phyloP scores from a whole-genome alignment of 2,888 invertebrate genomes.

The Caradrina kadenii region DNA sequence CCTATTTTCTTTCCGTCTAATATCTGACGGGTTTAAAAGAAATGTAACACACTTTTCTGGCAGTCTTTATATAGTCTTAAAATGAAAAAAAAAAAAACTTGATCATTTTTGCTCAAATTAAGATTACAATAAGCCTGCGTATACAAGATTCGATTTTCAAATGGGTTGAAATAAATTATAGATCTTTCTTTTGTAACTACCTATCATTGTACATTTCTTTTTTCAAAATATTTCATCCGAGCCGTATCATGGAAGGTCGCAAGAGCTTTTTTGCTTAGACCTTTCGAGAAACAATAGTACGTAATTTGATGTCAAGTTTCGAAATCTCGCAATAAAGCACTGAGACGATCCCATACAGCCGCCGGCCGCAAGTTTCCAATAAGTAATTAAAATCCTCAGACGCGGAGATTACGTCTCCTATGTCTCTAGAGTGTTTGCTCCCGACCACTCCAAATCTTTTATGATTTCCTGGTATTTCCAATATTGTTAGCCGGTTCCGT shows the following conservation, averaged over 20 bases:
- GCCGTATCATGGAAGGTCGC: background rate
- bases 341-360: slow-evolving; percentile 85
- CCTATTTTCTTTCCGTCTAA: too few relatives aligned
- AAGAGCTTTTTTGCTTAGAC: background rate
- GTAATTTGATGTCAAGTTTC: slow-evolving; percentile 72
- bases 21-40: too few relatives aligned
- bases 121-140: too few relatives aligned
- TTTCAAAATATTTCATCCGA: background rate
- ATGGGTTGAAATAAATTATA: too few relatives aligned
- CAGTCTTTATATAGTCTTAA: too few relatives aligned
- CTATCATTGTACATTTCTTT: too few relatives aligned
- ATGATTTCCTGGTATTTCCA: slow-evolving; percentile 80
- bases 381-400: slow-evolving; percentile 90
- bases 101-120: too few relatives aligned
- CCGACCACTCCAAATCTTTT: slow-evolving; percentile 78
- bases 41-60: too few relatives aligned
- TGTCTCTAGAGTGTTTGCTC: slow-evolving; percentile 85
- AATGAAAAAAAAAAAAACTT: too few relatives aligned
- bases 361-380: slow-evolving; percentile 90
- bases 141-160: too few relatives aligned
- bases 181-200: too few relatives aligned
- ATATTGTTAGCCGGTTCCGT: slow-evolving; percentile 55
- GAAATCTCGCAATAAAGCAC: slow-evolving; percentile 85
- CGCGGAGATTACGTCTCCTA: slow-evolving; percentile 84
- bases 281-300: slow-evolving; percentile 65